Base-by-base conservation (phyloP, 2,113 vertebrate species). In the Sturnus vulgaris region DNA sequence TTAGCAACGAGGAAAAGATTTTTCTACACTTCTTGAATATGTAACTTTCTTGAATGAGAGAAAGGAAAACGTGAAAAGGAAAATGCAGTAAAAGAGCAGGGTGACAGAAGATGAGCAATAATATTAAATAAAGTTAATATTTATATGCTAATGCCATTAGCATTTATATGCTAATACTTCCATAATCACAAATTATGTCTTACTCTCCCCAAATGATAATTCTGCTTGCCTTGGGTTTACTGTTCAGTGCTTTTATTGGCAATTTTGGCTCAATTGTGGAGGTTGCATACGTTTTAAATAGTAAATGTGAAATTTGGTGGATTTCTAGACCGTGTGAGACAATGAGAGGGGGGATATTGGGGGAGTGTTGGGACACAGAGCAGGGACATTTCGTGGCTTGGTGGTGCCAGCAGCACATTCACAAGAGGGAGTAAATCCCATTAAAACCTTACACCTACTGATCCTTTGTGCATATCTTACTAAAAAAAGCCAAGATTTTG, bases 111-210 rank as follows among this genome's bases (percentile, higher is more conserved):
- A 72, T 59, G 65, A 60, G 65, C 83, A 94, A 56, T 78, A 76
- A 47, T 75, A 75, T 82, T 59, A 79, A 92, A 85, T 78, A 53
- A 82, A 61, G 73, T 91, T 91, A 91, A 49, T 95, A 75, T 92
- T 90, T 93, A 53, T 65, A 61, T 91, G 90, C 40, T 78, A 91
- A 86, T 91, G 7, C n/a, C 71, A 49, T 82, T 96, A 90, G 61
- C 86, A 71, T 93, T 79, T 92, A 52, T 72, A 60, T 92, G 83
- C 37, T 88, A 88, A 83, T 90, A 37, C 44, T 76, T 71, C 37
- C 3, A 31, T 65, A 77, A 72, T 83, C 40, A 86, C 30, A 63
- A 72, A 59, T 59, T 4, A 49, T 46, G 55, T 46, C 46, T 89
- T 66, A 20, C 40, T 61, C 69, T 92, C 33, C 65, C 50, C 50